phyloP scores from a whole-genome alignment of 2,113 vertebrate species.

The Alouatta palliata region DNA sequence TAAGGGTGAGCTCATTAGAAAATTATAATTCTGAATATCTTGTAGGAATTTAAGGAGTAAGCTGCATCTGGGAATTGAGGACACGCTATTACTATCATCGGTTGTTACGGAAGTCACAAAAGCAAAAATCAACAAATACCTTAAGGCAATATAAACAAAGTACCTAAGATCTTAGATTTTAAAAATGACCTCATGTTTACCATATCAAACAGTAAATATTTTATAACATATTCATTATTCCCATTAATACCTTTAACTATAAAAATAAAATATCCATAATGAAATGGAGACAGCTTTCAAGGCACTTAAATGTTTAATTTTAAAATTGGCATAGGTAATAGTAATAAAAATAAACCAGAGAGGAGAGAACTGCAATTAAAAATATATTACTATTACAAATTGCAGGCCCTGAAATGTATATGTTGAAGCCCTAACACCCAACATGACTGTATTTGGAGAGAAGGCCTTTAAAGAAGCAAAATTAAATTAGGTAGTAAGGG shows the following conservation, averaged over 20 bases:
- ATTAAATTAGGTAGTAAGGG: not conserved
- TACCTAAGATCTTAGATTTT: not conserved
- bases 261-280: not conserved
- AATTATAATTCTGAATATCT: not conserved
- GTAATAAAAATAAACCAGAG: not conserved
- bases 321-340: not conserved
- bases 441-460: not conserved
- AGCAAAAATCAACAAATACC: not conserved
- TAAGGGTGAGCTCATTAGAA: not conserved
- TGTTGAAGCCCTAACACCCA: accelerated
- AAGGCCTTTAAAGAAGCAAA: not conserved
- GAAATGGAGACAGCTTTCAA: not conserved
- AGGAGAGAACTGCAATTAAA: not conserved
- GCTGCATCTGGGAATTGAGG: not conserved
- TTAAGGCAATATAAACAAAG: not conserved
- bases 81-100: not conserved
- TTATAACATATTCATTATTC: not conserved
- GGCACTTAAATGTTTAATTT: not conserved
- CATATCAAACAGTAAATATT: not conserved
- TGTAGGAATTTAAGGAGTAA: not conserved
- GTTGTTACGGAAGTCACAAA: not conserved
- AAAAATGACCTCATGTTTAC: not conserved
- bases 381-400: not conserved
- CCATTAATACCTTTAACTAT: not conserved
- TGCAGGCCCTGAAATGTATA: too few species aligned